Evolutionary conservation across 2,888 invertebrate genomes (phyloP), one percentile per base, ranked within the genome.

Genomic region (Epinotia nisella): DNA sequence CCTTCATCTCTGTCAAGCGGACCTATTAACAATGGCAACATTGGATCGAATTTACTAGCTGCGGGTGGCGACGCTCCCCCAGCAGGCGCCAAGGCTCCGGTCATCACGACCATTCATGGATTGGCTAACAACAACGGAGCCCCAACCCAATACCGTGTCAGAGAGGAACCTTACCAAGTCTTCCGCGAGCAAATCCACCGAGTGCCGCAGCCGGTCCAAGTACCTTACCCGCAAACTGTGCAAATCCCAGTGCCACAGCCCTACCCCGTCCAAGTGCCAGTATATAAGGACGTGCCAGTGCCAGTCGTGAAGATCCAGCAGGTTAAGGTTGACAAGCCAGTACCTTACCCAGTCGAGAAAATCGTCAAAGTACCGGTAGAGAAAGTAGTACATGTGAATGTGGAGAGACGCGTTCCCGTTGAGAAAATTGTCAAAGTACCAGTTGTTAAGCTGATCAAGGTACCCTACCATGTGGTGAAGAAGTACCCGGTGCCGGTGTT

Each of bases 311-410:
- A 94, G 79, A 94, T 94, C 62, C 94, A 94, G 75, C 94, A 94
- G 4, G 94, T 94, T 21, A 87, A 94, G 69, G 87, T 95, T 15
- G 95, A 95, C 81, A 95, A 91, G 77, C 94, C 94, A 41, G 95
- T 95, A 39, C 95, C 95, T 1, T 94, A 94, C 81, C 91, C 94
- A 17, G 95, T 95, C 13, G 94, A 95, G 80, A 95, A 94, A 82
- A 94, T 95, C 75, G 94, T 95, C 73, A 93, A 94, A 74, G 90
- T 95, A 11, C 95, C 94, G 61, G 90, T 94, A 3, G 95, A 95
- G 81, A 94, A 87, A 81, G 91, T 94, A 53, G 94, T 95, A 11
- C 85, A 94, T 19, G 93, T 95, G 0, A 91, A 90, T 15, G 94
- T 95, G 1, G 94, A 94, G 66, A 93, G 91, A 78, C 95, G 95